Conservation (phyloP, 2,888 invertebrate genomes). For the Congeria kusceri region DNA sequence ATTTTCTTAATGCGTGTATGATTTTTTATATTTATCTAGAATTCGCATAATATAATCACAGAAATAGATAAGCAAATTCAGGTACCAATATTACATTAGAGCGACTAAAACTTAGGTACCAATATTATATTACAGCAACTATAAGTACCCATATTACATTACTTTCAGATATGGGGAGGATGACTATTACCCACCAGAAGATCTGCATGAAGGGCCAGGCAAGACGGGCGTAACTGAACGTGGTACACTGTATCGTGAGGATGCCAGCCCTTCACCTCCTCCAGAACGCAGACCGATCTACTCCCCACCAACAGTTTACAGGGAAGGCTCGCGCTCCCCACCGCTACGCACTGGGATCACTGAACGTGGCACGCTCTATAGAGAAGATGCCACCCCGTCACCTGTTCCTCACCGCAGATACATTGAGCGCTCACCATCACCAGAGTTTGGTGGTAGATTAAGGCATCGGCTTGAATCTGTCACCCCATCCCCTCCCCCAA, state of each 20-base stretch:
- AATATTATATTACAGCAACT: not conserved
- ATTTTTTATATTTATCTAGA: too few species aligned
- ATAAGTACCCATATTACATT: not conserved
- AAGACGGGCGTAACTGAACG: conserved; percentile 60
- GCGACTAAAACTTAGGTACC: too few species aligned
- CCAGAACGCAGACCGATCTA: conserved; percentile 41
- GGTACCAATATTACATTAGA: not conserved
- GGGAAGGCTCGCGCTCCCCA: conserved; percentile 49
- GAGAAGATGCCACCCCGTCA: conserved; percentile 49
- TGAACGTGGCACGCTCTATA: conserved; percentile 58
- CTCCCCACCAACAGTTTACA: conserved; percentile 38
- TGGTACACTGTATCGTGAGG: conserved; percentile 56
- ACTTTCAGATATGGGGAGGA: conserved; percentile 44
- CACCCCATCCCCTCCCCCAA: conserved; percentile 53
- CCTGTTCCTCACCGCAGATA: conserved; percentile 47
- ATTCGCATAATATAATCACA: too few species aligned
- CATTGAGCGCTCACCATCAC: conserved; percentile 44
- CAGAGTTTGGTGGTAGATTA: conserved; percentile 31
- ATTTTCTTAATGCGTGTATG: too few species aligned
- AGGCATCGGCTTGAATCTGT: conserved; percentile 42
- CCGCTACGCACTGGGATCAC: conserved; percentile 57
- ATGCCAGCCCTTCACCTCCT: conserved; percentile 58
- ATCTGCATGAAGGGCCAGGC: conserved; percentile 57
- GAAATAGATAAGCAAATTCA: not conserved
- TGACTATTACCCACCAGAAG: conserved; percentile 47